Conservation (phyloP, 2,888 invertebrate species). For the Drosophila nigricruria region DNA sequence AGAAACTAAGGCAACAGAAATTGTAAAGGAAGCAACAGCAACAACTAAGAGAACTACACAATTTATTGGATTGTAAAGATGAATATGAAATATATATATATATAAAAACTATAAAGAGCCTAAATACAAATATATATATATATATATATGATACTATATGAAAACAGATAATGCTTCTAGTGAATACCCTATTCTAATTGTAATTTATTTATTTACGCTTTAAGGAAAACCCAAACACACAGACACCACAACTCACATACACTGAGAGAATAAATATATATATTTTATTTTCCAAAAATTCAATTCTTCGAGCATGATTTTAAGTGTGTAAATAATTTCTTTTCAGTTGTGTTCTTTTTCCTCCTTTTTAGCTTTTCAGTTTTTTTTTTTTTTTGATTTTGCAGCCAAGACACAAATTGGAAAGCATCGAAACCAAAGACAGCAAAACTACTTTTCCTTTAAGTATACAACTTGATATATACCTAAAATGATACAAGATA, state of each 20-base stretch:
- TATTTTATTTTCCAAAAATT: constrained; percentile 44
- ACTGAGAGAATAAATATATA: constrained; percentile 49
- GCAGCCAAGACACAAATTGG: background rate
- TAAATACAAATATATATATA: constrained; percentile 14
- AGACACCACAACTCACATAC: background rate
- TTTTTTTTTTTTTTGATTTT: constrained; percentile 11
- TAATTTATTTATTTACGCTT: constrained; percentile 65
- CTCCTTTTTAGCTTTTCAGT: background rate
- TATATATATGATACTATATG: background rate
- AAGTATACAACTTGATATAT: constrained; percentile 7
- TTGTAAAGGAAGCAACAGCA: constrained; percentile 54
- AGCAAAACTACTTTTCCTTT: constrained; percentile 9
- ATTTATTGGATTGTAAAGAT: constrained; percentile 20
- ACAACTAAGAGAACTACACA: constrained; percentile 23
- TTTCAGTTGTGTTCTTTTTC: constrained; percentile 13
- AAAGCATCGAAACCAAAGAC: constrained; percentile 28
- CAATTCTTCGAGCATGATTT: constrained; percentile 9
- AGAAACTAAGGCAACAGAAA: constrained; percentile 82
- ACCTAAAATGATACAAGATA: constrained; percentile 17
- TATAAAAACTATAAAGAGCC: background rate
- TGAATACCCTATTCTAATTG: constrained; percentile 40
- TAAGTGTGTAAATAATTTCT: constrained; percentile 5
- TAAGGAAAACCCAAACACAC: constrained; percentile 22
- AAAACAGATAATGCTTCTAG: constrained; percentile 34
- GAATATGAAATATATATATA: constrained; percentile 12